A percentile compares a stretch with the other conserved stretches of the same genome.
phyloP scores from a whole-genome alignment of 2,113 vertebrate genomes.

The Trichechus manatus region DNA sequence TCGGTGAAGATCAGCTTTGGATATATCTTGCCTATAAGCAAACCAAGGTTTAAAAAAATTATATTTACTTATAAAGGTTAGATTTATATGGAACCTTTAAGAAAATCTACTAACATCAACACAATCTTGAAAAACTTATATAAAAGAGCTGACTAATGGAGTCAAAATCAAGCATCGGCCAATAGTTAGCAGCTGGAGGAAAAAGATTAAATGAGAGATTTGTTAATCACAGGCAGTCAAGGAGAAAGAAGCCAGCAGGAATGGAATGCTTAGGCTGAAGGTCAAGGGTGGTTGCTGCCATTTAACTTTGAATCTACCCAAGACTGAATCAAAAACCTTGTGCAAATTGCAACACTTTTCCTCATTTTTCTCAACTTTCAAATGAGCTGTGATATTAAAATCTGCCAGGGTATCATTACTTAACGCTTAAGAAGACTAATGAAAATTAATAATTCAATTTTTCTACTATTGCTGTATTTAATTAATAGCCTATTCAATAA shows the following conservation, averaged over 20 bases:
- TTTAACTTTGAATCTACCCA: conserved; percentile 34
- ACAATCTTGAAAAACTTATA: neutral
- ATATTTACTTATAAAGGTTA: neutral
- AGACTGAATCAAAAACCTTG: conserved; percentile 6
- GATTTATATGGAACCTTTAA: neutral
- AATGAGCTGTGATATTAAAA: conserved; percentile 70
- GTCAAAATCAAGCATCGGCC: conserved; percentile 19
- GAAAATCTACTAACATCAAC: conserved; percentile 45
- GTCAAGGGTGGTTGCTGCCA: conserved; percentile 14
- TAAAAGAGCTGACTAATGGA: conserved; percentile 24
- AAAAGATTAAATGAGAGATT: conserved; percentile 51
- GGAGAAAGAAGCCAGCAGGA: neutral
- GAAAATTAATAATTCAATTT: conserved; percentile 73
- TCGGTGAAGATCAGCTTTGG: neutral
- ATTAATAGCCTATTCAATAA: conserved; percentile 74
- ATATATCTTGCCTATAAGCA: neutral
- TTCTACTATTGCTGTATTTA: conserved; percentile 70
- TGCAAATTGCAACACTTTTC: conserved; percentile 33
- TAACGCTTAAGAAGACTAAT: conserved; percentile 70
- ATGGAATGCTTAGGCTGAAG: conserved; percentile 37
- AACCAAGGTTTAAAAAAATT: neutral
- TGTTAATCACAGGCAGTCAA: neutral
- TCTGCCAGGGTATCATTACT: conserved; percentile 69
- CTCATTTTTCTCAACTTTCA: conserved; percentile 69
- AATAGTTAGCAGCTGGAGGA: conserved; percentile 15